Evolutionary conservation across 1,140 invertebrate species (phyloP), one percentile per base, ranked within the genome.

Genomic region (Anastrepha obliqua): DNA sequence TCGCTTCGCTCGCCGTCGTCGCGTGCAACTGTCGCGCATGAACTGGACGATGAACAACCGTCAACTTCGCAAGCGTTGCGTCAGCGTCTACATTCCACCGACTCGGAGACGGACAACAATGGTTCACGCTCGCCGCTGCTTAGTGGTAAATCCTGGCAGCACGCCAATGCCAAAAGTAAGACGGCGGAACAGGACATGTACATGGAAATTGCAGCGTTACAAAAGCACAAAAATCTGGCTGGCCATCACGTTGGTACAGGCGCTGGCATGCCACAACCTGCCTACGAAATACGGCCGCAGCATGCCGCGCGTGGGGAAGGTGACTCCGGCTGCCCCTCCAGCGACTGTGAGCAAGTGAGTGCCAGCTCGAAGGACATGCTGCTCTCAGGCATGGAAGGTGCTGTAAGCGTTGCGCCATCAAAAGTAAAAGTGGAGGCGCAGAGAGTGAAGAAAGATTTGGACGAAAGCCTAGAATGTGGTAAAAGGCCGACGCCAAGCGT

Each of bases 361-460:
- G 95, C 95, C 70, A 95, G 95, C 90, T 95, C 95, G 6, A 95
- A 95, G 92, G 95, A 96, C 91, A 94, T 95, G 65, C 91, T 96
- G 29, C 93, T 96, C 91, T 94, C 95, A 86, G 90, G 91, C 17
- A 90, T 91, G 81, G 89, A 91, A 13, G 20, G 17, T 6, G 64
- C 85, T 17, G 51, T 58, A 13, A 62, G 20, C 58, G 74, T 81
- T 13, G 44, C 62, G 58, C 70, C 88, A 13, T 29, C 59, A 2
- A 55, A 55, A 58, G n/a, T 42, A 42, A 87, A 87, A 20, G 20
- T 29, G 67, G 58, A 86, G 51, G 39, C 65, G 65, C 3, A 64
- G 64, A 64, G 67, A 62, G 29, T 60, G 55, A 8, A 85, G 74
- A 67, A 74, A 89, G 89, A 91, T 17, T 89, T 89, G 74, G 91